Percentiles rank a stretch among this genome's conserved stretches.
These are phyloP conservation scores for Hypselothyrea guttata DNA, from an alignment of 2,888 invertebrate species.

Conservation along the genomic window DNA sequence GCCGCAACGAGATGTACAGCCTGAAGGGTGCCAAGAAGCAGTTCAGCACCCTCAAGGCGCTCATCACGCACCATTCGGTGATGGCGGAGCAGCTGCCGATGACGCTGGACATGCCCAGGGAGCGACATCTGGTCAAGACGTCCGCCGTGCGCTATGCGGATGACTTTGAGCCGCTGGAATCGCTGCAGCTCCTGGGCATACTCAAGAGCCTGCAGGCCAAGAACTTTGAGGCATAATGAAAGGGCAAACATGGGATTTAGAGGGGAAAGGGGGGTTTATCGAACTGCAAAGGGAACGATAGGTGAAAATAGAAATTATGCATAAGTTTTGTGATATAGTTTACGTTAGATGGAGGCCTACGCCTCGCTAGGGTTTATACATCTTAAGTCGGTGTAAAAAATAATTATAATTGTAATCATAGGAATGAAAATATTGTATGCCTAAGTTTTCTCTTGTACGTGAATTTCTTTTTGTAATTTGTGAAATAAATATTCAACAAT, in stretches of 20 bases:
- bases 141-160: conserved; percentile 84
- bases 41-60: conserved; percentile 93
- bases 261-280: conserved; percentile 31
- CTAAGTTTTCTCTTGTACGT: conserved; percentile 56
- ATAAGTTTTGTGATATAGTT: conserved; percentile 61
- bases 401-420: conserved; percentile 16
- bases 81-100: conserved; percentile 98
- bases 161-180: conserved; percentile 88
- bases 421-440: conserved; percentile 25
- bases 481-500: conserved; percentile 54
- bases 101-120: conserved; percentile 90
- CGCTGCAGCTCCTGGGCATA: conserved; percentile 82
- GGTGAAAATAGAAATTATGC: conserved; percentile 53
- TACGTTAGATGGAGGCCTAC: conserved; percentile 28
- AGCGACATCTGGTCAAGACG: conserved; percentile 43
- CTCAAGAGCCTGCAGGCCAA: conserved; percentile 75
- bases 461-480: conserved; percentile 34
- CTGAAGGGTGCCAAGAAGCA: conserved; percentile 96
- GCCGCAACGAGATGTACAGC: conserved; percentile 68
- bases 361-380: conserved; percentile 24
- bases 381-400: conserved; percentile 20
- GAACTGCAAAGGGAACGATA: conserved; percentile 71
- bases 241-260: not conserved
- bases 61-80: conserved; percentile 98
- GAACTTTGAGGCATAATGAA: conserved; percentile 60